These are phyloP conservation scores for Nibea coibor DNA, from an alignment of 2,113 vertebrate species.

Conservation along the genomic window DNA sequence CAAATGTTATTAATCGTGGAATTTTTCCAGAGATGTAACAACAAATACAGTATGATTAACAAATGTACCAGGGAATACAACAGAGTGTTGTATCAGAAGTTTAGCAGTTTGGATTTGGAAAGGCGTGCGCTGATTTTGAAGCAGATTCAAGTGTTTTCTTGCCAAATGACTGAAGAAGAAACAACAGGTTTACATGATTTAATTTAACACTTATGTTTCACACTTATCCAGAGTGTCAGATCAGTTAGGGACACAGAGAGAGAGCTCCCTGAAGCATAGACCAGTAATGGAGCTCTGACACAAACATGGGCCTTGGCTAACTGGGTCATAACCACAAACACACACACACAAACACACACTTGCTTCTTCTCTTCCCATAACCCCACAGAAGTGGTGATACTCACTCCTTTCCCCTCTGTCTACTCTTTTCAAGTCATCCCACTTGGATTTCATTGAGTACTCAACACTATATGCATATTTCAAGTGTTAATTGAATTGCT, in stretches of 20 bases:
- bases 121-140: neutral
- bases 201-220: neutral
- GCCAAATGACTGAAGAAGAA: neutral
- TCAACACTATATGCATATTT: neutral
- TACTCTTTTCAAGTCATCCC: neutral
- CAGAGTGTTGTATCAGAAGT: neutral
- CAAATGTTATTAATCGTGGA: neutral
- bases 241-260: neutral
- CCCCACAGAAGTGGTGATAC: neutral
- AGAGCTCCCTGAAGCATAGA: conserved; percentile 7
- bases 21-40: neutral
- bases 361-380: neutral
- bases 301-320: conserved; percentile 44
- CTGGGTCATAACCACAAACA: conserved; percentile 48
- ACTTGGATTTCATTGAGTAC: neutral
- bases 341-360: conserved; percentile 4
- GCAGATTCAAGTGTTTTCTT: neutral
- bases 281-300: conserved; percentile 37
- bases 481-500: neutral
- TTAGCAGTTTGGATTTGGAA: conserved; percentile 3
- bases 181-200: neutral
- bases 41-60: neutral
- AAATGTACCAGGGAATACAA: neutral
- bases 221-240: neutral
- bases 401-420: neutral